Evolutionary conservation across 2,113 vertebrate genomes (phyloP).

Genomic region (Euleptes europaea): DNA sequence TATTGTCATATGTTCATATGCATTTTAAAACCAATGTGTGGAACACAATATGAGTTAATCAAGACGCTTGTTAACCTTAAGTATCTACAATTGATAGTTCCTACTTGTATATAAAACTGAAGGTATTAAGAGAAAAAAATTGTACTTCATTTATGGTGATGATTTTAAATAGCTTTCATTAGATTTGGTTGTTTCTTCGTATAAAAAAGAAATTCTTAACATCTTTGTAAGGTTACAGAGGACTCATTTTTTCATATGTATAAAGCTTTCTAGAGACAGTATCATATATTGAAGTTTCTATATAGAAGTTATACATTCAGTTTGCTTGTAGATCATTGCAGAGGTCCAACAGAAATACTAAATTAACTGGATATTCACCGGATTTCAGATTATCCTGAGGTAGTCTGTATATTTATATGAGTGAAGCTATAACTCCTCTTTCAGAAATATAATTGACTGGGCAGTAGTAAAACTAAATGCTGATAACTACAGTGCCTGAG

Average conservation of each 20-base stretch:
- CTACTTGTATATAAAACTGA: neutral
- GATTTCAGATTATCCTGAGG: conserved; percentile 43
- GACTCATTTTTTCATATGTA: neutral
- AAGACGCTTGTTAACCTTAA: neutral
- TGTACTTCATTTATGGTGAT: neutral
- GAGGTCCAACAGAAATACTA: conserved; percentile 3
- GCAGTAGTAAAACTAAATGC: neutral
- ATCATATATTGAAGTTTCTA: neutral
- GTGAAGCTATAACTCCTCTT: conserved; percentile 17
- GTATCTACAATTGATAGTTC: neutral
- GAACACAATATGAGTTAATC: neutral
- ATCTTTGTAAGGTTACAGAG: neutral
- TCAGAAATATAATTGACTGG: neutral
- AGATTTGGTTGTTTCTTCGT: neutral
- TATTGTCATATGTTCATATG: neutral
- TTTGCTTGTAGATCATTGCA: neutral
- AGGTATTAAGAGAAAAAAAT: no score
- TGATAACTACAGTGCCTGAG: neutral
- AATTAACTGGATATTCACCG: conserved; percentile 19
- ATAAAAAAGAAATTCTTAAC: neutral
- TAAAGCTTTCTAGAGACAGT: conserved; percentile 8
- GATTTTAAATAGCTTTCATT: neutral
- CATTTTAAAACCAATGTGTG: neutral
- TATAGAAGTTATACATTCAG: conserved; percentile 32
- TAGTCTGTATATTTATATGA: conserved; percentile 23